Conservation (phyloP, 37 sponge, comb jelly and placozoan genomes). For the Axinella damicornis region DNA sequence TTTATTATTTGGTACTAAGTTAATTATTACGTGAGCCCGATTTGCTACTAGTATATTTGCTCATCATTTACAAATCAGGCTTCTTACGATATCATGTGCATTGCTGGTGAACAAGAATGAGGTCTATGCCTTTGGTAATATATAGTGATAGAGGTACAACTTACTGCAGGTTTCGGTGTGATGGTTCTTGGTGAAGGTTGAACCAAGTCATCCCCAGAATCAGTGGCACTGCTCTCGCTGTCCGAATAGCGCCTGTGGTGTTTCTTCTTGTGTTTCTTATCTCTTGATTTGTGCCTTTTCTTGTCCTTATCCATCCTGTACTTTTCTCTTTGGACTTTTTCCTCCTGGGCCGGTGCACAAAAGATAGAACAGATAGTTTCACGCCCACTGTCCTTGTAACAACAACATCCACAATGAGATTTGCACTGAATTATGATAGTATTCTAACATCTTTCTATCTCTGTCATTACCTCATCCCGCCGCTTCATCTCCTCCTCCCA, state of each 20-base stretch:
- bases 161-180: conserved; percentile 1
- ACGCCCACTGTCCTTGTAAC: no score
- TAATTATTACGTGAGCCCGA: no score
- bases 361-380: no score
- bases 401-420: no score
- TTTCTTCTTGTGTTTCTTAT: not conserved
- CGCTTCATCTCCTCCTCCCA: conserved; percentile 24
- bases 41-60: no score
- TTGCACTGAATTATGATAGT: no score
- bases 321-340: not conserved
- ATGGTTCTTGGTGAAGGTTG: not conserved
- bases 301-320: not conserved
- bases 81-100: no score
- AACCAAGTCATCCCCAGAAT: conserved; percentile 38
- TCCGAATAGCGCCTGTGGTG: not conserved
- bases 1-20: no score
- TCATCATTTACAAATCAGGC: no score
- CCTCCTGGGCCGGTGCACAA: not conserved
- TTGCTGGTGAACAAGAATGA: no score
- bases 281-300: not conserved
- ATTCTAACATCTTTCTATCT: no score
- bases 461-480: not conserved
- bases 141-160: not conserved
- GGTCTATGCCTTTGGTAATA: no score
- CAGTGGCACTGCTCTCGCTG: conserved; percentile 20